A percentile compares a stretch with the other conserved stretches of the same genome.
These are phyloP conservation scores for Xylophagus ater DNA, from an alignment of 2,888 invertebrate species.

Conservation along the genomic window DNA sequence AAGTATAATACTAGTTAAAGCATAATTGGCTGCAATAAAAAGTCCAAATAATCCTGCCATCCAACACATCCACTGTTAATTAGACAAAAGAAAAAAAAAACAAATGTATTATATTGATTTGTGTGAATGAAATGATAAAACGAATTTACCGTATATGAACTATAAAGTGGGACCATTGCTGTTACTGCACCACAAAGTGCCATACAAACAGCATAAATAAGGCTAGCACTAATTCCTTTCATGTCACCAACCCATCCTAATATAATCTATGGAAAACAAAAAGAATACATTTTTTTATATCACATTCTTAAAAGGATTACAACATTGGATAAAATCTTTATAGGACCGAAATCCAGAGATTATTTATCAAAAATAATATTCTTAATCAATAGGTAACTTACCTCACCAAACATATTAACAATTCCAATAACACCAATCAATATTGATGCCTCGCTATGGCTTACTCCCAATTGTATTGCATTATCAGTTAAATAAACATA, in stretches of 20 bases:
- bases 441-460: slow-evolving; percentile 62
- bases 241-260: slow-evolving; percentile 83
- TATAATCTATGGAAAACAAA: slow-evolving; percentile 64
- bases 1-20: slow-evolving; percentile 79
- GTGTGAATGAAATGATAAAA: slow-evolving; percentile 26
- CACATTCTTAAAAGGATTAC: no score
- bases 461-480: slow-evolving; percentile 59
- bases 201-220: slow-evolving; percentile 76
- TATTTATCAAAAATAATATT: no score
- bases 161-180: slow-evolving; percentile 52
- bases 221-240: slow-evolving; percentile 60
- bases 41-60: slow-evolving; percentile 75
- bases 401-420: slow-evolving; percentile 80
- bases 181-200: slow-evolving; percentile 57
- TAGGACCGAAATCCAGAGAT: no score
- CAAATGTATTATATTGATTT: background rate
- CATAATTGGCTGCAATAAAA: slow-evolving; percentile 85
- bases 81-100: background rate
- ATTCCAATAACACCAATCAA: slow-evolving; percentile 80
- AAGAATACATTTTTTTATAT: no score
- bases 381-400: no score
- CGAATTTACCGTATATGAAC: slow-evolving; percentile 16
- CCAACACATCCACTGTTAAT: slow-evolving; percentile 42
- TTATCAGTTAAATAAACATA: slow-evolving; percentile 83
- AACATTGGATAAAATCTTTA: no score